Percentiles rank a stretch among this genome's conserved stretches.
Evolutionary conservation across 2,888 invertebrate genomes (phyloP).

Genomic region (Zelleria hepariella): DNA sequence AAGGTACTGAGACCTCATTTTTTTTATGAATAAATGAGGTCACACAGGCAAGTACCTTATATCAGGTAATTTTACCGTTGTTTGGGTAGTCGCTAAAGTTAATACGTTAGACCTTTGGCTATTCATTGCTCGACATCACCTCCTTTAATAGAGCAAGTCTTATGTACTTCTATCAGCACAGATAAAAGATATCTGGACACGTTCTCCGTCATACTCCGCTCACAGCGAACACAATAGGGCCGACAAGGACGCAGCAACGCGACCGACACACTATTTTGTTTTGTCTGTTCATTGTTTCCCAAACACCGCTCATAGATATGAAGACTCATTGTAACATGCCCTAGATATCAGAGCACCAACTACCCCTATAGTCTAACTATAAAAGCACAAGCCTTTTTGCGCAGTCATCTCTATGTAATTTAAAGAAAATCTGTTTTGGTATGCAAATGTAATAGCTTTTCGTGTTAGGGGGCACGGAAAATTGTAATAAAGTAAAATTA

Average conservation of each 20-base stretch:
- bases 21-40: conserved; percentile 1
- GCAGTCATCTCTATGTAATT: not conserved
- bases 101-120: not conserved
- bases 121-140: not conserved
- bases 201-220: conserved; percentile 9
- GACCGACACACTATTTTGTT: conserved; percentile 25
- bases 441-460: not conserved
- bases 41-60: not conserved
- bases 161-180: not conserved
- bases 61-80: not conserved
- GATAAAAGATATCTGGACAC: not conserved
- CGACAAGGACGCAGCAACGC: conserved; percentile 35
- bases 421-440: not conserved
- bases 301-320: not conserved
- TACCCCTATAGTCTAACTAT: not conserved
- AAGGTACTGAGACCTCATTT: not conserved
- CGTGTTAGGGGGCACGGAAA: not conserved
- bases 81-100: not conserved
- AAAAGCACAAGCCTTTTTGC: not conserved
- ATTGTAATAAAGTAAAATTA: not conserved
- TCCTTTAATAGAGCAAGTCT: not conserved
- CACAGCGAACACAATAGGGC: conserved; percentile 31
- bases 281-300: conserved; percentile 30
- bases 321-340: not conserved
- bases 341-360: not conserved